Evolutionary conservation across 2,797 vertebrate species (phyloP).

Genomic region (Hyperoplus lanceolatus): DNA sequence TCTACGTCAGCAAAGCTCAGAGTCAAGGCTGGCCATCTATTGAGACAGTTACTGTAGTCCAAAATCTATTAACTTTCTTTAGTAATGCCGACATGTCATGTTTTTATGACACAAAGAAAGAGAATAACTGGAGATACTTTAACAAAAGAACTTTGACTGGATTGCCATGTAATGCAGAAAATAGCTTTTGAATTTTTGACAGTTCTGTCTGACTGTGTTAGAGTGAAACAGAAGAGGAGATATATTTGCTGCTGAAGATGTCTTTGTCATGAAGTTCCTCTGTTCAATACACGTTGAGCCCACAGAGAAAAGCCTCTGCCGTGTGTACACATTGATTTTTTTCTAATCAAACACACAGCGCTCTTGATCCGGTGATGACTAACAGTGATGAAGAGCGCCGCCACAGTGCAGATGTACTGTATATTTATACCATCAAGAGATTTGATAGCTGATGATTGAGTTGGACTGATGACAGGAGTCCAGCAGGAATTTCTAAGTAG

Average conservation of each 20-base stretch:
- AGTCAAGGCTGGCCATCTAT: conserved; percentile 60
- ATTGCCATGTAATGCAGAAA: conserved; percentile 23
- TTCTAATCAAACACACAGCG: conserved; percentile 72
- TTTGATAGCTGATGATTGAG: conserved; percentile 59
- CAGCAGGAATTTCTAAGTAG: conserved; percentile 61
- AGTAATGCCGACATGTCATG: conserved; percentile 27
- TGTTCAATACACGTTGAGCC: conserved; percentile 64
- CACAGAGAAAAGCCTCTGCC: conserved; percentile 74
- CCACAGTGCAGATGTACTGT: conserved; percentile 55
- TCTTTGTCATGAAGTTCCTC: conserved; percentile 66
- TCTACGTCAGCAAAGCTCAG: conserved; percentile 47
- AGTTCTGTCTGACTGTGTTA: conserved; percentile 36
- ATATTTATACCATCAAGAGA: conserved; percentile 50
- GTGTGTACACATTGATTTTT: conserved; percentile 72
- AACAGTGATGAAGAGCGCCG: conserved; percentile 64
- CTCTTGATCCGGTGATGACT: conserved; percentile 71
- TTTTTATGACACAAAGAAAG: conserved; percentile 38
- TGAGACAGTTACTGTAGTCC: conserved; percentile 38
- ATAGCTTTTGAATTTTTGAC: conserved; percentile 28
- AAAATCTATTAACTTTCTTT: conserved; percentile 25
- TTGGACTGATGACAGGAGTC: conserved; percentile 57
- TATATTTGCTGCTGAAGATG: conserved; percentile 62
- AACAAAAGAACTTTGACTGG: conserved; percentile 57
- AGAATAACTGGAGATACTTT: conserved; percentile 17
- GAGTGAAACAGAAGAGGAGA: conserved; percentile 51